Base-by-base conservation (phyloP, 2,888 invertebrate species). In the Pandemis cinnamomeana region DNA sequence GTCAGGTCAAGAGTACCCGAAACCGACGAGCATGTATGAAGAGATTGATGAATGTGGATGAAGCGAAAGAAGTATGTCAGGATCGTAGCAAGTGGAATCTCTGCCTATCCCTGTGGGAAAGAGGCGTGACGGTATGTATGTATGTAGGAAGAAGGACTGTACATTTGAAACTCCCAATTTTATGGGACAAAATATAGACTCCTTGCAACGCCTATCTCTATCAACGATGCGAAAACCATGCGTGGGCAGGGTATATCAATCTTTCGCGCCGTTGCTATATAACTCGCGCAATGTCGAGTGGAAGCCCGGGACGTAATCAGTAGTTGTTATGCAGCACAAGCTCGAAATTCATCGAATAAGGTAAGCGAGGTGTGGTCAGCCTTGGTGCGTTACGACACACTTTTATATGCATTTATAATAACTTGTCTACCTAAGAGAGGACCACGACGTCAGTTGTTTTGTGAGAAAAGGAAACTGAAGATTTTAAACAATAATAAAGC, bases 281-380 rank as follows among this genome's bases (percentile, higher is more conserved):
- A 15, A 20, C 51, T n/a, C 20, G n/a, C 8, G 13, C 61, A 41
- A n/a, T 7, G 8, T n/a, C 61, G 42, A 61, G 42, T 27, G 15
- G 41, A 7, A 42, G 61, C 42, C 61, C 61, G 5, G 41, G 2
- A 61, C n/a, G 72, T 67, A 74, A 71, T 53, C 67, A 67, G 67
- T 74, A 71, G 72, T 78, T 80, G 77, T 78, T 76, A 79, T 82
- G 81, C 75, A 77, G 77, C 78, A 42, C 77, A 77, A 71, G 79
- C 77, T 75, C 78, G 69, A 79, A 82, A 83, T 75, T 82, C 80
- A 77, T 83, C 82, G 75, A 77, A 80, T 82, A 83, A 85, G 86
- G 88, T 82, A 80, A 86, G 78, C 81, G 79, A 83, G 85, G 84
- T 85, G 89, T 84, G 86, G 89, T 81, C 84, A 89, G 78, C 90